These are phyloP conservation scores for Pogonomyrmex barbatus DNA, from an alignment of 1,140 invertebrate species.

Conservation along the genomic window DNA sequence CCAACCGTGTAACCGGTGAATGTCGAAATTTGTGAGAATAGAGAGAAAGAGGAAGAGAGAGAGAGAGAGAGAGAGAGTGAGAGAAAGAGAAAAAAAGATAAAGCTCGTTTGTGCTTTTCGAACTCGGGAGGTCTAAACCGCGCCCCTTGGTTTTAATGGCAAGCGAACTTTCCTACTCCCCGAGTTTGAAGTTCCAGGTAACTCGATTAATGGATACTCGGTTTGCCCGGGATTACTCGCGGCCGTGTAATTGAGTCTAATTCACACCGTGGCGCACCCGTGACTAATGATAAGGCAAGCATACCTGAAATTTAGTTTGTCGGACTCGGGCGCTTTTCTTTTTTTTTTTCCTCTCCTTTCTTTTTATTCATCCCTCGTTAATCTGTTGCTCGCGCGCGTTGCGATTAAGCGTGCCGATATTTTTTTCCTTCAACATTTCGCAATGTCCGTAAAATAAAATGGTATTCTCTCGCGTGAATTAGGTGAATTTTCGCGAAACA, in stretches of 20 bases:
- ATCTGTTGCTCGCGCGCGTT: slow-evolving; percentile 27
- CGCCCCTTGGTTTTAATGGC: slow-evolving; percentile 73
- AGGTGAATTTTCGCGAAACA: slow-evolving; percentile 12
- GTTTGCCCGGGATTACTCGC: slow-evolving; percentile 75
- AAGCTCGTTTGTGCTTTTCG: slow-evolving; percentile 54
- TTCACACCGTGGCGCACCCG: slow-evolving; percentile 72
- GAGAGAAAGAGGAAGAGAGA: background rate
- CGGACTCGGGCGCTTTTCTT: slow-evolving; percentile 24
- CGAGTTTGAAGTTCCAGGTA: slow-evolving; percentile 74
- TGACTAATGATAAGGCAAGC: slow-evolving; percentile 71
- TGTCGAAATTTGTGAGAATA: slow-evolving; percentile 31
- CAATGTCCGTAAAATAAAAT: slow-evolving; percentile 46
- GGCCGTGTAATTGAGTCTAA: slow-evolving; percentile 75
- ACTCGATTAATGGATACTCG: slow-evolving; percentile 76
- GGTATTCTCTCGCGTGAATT: slow-evolving; percentile 3
- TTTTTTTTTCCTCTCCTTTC: background rate
- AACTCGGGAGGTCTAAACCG: slow-evolving; percentile 71
- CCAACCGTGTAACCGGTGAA: background rate
- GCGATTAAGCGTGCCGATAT: slow-evolving; percentile 45
- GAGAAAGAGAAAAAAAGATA: slow-evolving; percentile 6
- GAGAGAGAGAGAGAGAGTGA: background rate
- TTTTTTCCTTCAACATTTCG: slow-evolving; percentile 3
- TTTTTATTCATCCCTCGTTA: slow-evolving; percentile 36
- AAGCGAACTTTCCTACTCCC: slow-evolving; percentile 71
- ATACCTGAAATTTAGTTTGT: slow-evolving; percentile 69